Conservation (phyloP, 2,113 vertebrate species). For the Phaetusa simplex region DNA sequence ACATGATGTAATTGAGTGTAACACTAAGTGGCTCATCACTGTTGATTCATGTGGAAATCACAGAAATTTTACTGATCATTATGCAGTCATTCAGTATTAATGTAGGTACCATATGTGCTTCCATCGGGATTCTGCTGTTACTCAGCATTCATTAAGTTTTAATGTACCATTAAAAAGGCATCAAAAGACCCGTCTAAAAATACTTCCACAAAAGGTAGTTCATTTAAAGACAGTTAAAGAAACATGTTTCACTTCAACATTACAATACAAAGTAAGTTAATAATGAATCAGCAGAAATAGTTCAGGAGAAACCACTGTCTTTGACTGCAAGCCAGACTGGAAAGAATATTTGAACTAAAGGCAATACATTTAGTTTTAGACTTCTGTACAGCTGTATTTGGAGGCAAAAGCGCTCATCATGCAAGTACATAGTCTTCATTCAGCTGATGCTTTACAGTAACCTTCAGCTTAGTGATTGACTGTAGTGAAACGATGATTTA, state of each 20-base stretch:
- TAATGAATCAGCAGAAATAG: slow-evolving; percentile 41
- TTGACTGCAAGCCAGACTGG: background rate
- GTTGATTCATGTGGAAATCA: slow-evolving; percentile 70
- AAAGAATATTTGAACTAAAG: background rate
- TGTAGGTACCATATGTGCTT: slow-evolving; percentile 40
- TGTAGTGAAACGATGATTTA: background rate
- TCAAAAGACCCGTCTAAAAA: slow-evolving; percentile 44
- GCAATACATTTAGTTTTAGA: background rate
- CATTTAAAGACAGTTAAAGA: slow-evolving; percentile 20
- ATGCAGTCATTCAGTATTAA: slow-evolving; percentile 59
- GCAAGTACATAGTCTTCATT: background rate
- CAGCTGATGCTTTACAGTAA: background rate
- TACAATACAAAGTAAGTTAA: slow-evolving; percentile 12
- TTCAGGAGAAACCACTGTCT: background rate
- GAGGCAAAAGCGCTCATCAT: background rate
- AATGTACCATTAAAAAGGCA: slow-evolving; percentile 59
- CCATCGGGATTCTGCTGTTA: slow-evolving; percentile 36
- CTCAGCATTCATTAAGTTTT: slow-evolving; percentile 61
- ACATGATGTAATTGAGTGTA: slow-evolving; percentile 65
- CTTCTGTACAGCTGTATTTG: background rate
- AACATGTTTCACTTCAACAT: background rate
- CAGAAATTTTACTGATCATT: slow-evolving; percentile 56
- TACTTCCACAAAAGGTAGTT: slow-evolving; percentile 5
- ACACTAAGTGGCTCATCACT: slow-evolving; percentile 53
- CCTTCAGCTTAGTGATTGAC: background rate